Conservation (phyloP, 2,113 vertebrate genomes). For the Toxotes jaculatrix region DNA sequence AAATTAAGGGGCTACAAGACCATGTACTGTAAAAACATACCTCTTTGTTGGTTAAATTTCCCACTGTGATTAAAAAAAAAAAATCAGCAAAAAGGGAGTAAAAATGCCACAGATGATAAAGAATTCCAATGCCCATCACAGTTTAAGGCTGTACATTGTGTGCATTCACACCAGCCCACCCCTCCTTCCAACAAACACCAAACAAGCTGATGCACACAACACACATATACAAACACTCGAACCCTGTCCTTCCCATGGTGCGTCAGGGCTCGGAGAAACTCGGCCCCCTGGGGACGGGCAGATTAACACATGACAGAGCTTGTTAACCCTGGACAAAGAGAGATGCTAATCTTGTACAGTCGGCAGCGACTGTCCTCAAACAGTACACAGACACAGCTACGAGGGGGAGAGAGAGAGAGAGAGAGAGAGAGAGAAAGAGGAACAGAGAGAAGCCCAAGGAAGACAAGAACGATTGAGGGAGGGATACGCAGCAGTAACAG, state of each 20-base stretch:
- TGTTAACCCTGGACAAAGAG: conserved; percentile 85
- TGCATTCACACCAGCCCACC: neutral
- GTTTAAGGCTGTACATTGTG: neutral
- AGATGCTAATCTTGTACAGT: conserved; percentile 82
- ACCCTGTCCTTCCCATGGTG: conserved; percentile 44
- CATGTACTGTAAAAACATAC: neutral
- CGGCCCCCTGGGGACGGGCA: conserved; percentile 66
- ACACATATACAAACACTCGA: conserved; percentile 37
- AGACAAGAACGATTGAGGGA: conserved; percentile 41
- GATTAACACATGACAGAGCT: conserved; percentile 84
- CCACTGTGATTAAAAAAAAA: neutral
- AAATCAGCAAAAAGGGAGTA: neutral
- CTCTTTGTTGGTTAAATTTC: neutral
- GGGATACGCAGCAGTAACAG: conserved; percentile 26
- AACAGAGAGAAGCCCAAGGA: conserved; percentile 31
- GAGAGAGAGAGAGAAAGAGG: conserved; percentile 8
- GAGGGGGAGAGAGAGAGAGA: conserved; percentile 1
- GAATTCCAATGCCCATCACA: neutral
- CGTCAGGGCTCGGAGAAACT: conserved; percentile 38
- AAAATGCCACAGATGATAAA: neutral
- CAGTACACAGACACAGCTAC: conserved; percentile 30
- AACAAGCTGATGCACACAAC: conserved; percentile 24
- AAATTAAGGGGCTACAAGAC: neutral
- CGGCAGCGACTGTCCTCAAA: conserved; percentile 57
- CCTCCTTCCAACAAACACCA: neutral